Evolutionary conservation across 1,140 invertebrate species (phyloP).

Genomic region (Drepana arcuata): DNA sequence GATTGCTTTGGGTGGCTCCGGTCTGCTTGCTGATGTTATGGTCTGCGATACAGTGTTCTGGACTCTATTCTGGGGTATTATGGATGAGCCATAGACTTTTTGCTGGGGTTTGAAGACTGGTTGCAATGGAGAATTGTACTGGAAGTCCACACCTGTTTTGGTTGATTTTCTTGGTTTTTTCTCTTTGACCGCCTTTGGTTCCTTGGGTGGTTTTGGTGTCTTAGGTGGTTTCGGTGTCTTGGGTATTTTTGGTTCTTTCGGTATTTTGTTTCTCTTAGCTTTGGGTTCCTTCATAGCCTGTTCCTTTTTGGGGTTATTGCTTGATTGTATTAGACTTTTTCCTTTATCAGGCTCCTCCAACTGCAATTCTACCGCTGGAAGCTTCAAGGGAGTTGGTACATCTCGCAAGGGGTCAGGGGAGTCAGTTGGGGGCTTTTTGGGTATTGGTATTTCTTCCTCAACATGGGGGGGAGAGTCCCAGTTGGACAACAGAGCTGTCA

Average conservation of each 20-base stretch:
- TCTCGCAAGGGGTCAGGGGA: constrained; percentile 4
- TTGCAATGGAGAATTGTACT: constrained; percentile 37
- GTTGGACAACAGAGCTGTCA: constrained; percentile 45
- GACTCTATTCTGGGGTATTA: constrained; percentile 7
- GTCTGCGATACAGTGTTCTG: neutral
- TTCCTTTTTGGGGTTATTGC: constrained; percentile 37
- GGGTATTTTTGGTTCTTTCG: constrained; percentile 17
- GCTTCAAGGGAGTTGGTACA: no score
- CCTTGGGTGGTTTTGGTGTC: no score
- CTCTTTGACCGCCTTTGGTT: constrained; percentile 17
- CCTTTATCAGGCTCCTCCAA: constrained; percentile 42
- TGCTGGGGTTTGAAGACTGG: constrained; percentile 25
- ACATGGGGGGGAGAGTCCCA: constrained; percentile 51
- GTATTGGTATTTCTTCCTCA: constrained; percentile 9
- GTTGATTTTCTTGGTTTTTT: constrained; percentile 49
- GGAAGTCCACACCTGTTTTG: no score
- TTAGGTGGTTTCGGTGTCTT: no score
- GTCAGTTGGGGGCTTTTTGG: constrained; percentile 3
- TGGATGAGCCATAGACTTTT: neutral
- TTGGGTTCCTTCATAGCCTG: constrained; percentile 33
- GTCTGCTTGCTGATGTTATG: neutral
- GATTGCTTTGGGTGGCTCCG: constrained; percentile 1
- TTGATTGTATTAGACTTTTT: constrained; percentile 31
- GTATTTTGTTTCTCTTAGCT: no score
- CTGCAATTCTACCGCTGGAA: constrained; percentile 17